These are phyloP conservation scores for Hiodon alosoides DNA, from an alignment of 2,113 vertebrate genomes.

Conservation along the genomic window DNA sequence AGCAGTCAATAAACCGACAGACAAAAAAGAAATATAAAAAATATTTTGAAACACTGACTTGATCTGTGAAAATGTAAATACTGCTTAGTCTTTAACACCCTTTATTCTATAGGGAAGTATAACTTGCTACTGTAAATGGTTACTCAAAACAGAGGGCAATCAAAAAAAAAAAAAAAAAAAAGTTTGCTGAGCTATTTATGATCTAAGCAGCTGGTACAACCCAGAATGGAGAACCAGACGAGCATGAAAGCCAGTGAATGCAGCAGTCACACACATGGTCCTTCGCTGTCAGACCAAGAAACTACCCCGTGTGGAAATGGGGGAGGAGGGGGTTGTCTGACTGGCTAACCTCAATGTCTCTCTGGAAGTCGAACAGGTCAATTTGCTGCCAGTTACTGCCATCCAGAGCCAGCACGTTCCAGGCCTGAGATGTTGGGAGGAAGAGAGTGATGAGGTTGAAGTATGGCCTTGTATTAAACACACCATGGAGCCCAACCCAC, in stretches of 20 bases:
- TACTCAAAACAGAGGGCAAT: too few species aligned
- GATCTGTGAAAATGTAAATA: too few species aligned
- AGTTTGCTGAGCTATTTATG: not conserved
- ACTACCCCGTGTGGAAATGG: not conserved
- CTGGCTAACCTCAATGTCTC: constrained; percentile 88
- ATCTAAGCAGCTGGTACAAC: not conserved
- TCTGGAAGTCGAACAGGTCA: constrained; percentile 98
- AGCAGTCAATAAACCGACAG: too few species aligned
- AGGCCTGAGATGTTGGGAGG: constrained; percentile 66
- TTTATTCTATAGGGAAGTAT: too few species aligned
- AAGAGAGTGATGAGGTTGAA: constrained; percentile 16
- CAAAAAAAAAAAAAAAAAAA: too few species aligned
- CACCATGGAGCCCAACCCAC: not conserved
- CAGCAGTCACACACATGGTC: constrained; percentile 43
- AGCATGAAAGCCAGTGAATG: constrained; percentile 41
- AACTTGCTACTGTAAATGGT: too few species aligned
- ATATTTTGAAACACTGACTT: too few species aligned
- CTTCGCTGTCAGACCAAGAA: too few species aligned
- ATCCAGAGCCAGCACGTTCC: constrained; percentile 96
- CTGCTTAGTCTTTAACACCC: too few species aligned
- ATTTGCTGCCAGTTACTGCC: constrained; percentile 99
- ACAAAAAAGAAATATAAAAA: too few species aligned
- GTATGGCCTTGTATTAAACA: not conserved
- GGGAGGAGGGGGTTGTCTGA: not conserved
- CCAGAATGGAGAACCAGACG: constrained; percentile 21